phyloP scores from a whole-genome alignment of 1,140 invertebrate species.

The Brachionus angularis region DNA sequence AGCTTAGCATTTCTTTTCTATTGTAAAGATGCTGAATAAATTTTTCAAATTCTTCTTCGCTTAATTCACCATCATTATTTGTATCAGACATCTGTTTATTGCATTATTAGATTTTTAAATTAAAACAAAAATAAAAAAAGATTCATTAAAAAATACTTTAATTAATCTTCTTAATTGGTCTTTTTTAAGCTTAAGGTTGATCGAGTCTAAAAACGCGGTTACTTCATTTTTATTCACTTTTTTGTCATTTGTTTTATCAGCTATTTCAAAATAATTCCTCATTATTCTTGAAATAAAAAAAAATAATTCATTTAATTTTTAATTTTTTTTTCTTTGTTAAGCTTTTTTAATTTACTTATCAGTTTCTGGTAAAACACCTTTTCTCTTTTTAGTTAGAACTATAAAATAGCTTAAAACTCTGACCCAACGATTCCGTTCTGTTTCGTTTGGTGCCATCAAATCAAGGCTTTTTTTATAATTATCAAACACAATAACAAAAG shows the following conservation, averaged over 20 bases:
- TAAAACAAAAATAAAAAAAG: background rate
- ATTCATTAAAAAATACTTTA: background rate
- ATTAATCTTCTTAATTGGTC: constrained; percentile 13
- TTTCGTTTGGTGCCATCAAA: constrained; percentile 23
- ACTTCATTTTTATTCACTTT: constrained; percentile 15
- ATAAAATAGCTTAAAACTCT: constrained; percentile 38
- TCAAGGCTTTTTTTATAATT: constrained; percentile 37
- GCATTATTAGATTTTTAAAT: too few relatives aligned
- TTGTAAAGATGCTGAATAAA: background rate
- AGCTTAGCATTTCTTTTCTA: constrained; percentile 18
- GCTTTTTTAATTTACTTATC: constrained; percentile 19
- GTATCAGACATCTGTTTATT: constrained; percentile 40
- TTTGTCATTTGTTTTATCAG: constrained; percentile 32
- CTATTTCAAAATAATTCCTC: constrained; percentile 32
- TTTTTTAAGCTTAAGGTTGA: constrained; percentile 25
- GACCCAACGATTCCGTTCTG: constrained; percentile 11
- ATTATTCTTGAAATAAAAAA: constrained; percentile 22
- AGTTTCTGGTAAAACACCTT: constrained; percentile 37
- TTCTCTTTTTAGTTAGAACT: constrained; percentile 33
- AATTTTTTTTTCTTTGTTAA: background rate
- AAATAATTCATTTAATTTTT: background rate
- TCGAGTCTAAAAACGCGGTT: constrained; percentile 14
- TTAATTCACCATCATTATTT: constrained; percentile 6
- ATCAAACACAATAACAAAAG: constrained; percentile 37
- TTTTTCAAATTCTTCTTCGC: constrained; percentile 19